Evolutionary conservation across 2,797 vertebrate genomes (phyloP), one percentile per base, ranked within the genome.

Genomic region (Onychomys arenicola): DNA sequence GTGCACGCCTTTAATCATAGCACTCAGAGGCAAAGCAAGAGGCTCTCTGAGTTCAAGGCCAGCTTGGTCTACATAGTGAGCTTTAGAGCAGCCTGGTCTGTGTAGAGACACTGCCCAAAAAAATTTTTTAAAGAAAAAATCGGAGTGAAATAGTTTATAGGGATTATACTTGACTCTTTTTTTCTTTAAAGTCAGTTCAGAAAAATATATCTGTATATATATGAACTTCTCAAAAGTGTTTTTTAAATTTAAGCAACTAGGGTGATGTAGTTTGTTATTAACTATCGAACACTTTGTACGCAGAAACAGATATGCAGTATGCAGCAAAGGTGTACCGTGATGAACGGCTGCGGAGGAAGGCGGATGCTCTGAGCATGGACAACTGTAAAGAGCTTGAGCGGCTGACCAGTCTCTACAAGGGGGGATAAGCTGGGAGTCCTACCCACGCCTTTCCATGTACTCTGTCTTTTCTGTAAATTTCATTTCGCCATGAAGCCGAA

Each of bases 241-340:
- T 32, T 78, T 95, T 76, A 46, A 46, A 23, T 65, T 69, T 87
- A 83, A 93, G 82, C n/a, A 71, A 13, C 7, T 89, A 69, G 67
- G 32, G 34, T 94, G 7, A 80, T 75, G 34, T 78, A 78, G 75
- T 81, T 89, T 93, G 65, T 90, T 80, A 75, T 46, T 95, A 96
- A 94, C 61, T 63, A 78, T 71, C 29, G 57, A 96, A 82, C 80
- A 94, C 46, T 97, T 96, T 96, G 82, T 73, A 95, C 97, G 80
- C 98, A 99, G 99, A 99, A 99, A 99, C 99, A 46, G 99, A 99
- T 97, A 99, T 99, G 98, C 97, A 99, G 93, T 99, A 99, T 57
- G 99, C 99, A 91, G 99, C 99, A 59, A 99, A 99, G 98, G 99
- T 99, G 0, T 99, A 99, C 98, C 98, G 99, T 93, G 99, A 99